Percentiles rank a stretch among this genome's conserved stretches.
Evolutionary conservation across 1,140 invertebrate species (phyloP).

Genomic region (Sogatella furcifera): DNA sequence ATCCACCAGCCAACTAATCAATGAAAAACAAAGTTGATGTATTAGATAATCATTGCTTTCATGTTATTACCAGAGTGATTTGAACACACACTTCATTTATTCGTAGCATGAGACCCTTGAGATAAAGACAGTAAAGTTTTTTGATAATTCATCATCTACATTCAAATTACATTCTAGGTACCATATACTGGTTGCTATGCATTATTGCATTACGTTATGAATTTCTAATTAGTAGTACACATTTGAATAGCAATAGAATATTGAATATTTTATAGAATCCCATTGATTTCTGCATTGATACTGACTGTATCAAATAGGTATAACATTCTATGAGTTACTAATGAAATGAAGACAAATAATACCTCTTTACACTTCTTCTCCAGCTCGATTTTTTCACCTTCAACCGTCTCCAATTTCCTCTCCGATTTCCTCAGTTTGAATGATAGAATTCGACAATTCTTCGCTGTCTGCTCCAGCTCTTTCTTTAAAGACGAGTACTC

Average conservation of each 20-base stretch:
- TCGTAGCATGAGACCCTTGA: background rate
- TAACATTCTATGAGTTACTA: no score
- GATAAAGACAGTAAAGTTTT: background rate
- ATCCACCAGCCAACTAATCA: slow-evolving; percentile 41
- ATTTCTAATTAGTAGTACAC: no score
- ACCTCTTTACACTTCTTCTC: slow-evolving; percentile 59
- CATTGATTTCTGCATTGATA: no score
- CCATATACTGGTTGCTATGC: no score
- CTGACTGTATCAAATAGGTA: no score
- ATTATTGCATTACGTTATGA: no score
- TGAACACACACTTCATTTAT: no score
- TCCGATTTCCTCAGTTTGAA: slow-evolving; percentile 97
- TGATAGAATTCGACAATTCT: slow-evolving; percentile 95
- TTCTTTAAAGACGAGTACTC: slow-evolving; percentile 91
- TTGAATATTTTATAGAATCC: no score
- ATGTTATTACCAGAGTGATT: no score
- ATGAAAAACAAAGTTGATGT: background rate
- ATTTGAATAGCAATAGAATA: no score
- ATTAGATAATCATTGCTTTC: no score
- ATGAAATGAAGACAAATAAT: background rate
- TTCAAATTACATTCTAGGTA: background rate
- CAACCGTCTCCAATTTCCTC: slow-evolving; percentile 76
- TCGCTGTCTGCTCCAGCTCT: slow-evolving; percentile 89
- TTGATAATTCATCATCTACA: background rate
- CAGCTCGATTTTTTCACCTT: slow-evolving; percentile 65